These are phyloP conservation scores for Pantherophis alleghaniensis DNA, from an alignment of 2,797 vertebrate species.

Conservation along the genomic window DNA sequence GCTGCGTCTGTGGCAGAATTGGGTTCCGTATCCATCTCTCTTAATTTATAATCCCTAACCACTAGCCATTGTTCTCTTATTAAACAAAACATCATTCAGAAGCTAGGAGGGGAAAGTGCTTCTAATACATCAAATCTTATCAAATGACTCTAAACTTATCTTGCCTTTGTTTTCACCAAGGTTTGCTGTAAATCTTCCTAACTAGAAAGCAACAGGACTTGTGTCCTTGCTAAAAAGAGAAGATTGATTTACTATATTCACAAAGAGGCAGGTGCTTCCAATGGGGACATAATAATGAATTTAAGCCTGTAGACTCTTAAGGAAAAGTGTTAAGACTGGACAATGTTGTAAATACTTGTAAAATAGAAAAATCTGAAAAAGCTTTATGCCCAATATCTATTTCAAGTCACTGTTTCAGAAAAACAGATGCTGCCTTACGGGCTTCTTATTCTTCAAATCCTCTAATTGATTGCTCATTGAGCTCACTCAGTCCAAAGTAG, in stretches of 20 bases:
- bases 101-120: constrained; percentile 54
- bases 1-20: constrained; percentile 23
- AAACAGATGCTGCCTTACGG: constrained; percentile 66
- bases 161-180: constrained; percentile 57
- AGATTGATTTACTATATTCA: constrained; percentile 66
- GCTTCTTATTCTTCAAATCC: constrained; percentile 87
- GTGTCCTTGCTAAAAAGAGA: constrained; percentile 61
- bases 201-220: constrained; percentile 31
- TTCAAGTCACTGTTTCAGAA: constrained; percentile 52
- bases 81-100: constrained; percentile 49
- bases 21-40: constrained; percentile 45
- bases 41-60: constrained; percentile 50
- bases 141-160: constrained; percentile 61
- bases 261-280: constrained; percentile 31
- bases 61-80: constrained; percentile 40
- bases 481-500: constrained; percentile 93
- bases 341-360: constrained; percentile 34
- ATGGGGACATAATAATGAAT: constrained; percentile 51
- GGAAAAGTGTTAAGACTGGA: constrained; percentile 40
- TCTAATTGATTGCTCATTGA: constrained; percentile 97
- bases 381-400: constrained; percentile 33
- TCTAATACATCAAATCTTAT: constrained; percentile 68
- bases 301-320: constrained; percentile 27
- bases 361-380: constrained; percentile 41
- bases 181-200: constrained; percentile 63